These are phyloP conservation scores for Gambusia affinis DNA, from an alignment of 2,113 vertebrate genomes.

Conservation along the genomic window DNA sequence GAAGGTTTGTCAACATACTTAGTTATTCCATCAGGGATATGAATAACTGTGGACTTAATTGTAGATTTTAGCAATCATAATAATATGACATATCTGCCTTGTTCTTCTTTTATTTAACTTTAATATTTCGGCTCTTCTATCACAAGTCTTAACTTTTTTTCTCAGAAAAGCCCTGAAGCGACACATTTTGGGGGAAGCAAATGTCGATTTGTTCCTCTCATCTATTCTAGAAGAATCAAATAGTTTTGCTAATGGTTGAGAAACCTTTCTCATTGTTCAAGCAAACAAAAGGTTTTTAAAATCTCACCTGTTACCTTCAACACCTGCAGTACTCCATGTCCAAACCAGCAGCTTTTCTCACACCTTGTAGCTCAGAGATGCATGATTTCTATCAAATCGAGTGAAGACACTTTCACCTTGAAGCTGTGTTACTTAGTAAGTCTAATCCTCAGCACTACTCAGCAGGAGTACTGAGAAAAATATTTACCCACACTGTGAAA, in stretches of 20 bases:
- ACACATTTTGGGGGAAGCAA: too few species aligned
- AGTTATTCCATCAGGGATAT: too few species aligned
- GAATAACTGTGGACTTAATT: neutral
- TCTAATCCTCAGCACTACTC: neutral
- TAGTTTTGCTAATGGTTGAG: too few species aligned
- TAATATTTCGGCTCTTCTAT: too few species aligned
- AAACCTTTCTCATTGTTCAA: too few species aligned
- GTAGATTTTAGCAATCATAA: neutral
- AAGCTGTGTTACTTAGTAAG: conserved; percentile 12
- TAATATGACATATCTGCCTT: neutral
- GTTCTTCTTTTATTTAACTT: too few species aligned
- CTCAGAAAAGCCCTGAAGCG: too few species aligned
- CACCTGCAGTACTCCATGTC: neutral
- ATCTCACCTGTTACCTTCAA: neutral
- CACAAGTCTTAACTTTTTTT: too few species aligned
- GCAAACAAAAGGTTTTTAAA: neutral
- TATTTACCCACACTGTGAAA: conserved; percentile 16
- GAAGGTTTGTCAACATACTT: too few species aligned
- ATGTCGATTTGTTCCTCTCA: too few species aligned
- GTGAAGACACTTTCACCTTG: conserved; percentile 20
- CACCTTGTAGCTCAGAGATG: neutral
- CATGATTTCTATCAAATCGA: conserved; percentile 1
- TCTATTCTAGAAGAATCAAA: too few species aligned
- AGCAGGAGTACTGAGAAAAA: conserved; percentile 2
- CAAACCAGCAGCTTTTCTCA: neutral